Evolutionary conservation across 35 echinoderm and acorn worm species (phyloP).

Genomic region (Hemicentrotus pulcherrimus): DNA sequence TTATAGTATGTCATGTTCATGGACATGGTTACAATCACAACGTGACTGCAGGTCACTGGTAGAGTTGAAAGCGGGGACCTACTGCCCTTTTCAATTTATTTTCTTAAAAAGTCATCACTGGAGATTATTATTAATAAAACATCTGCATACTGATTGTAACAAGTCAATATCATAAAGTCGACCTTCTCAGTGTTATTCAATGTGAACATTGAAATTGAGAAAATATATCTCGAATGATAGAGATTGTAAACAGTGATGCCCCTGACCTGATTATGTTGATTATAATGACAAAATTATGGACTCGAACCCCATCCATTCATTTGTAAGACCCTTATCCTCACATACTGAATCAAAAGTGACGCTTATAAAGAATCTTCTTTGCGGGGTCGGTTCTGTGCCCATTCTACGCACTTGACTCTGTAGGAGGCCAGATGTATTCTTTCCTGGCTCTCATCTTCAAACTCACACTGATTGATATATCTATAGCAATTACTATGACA

Average conservation of each 20-base stretch:
- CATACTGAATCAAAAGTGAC: too few relatives aligned
- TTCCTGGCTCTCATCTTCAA: neutral
- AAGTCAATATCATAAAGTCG: too few relatives aligned
- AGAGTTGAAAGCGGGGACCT: neutral
- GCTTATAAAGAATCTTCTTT: neutral
- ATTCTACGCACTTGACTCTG: neutral
- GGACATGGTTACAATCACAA: neutral
- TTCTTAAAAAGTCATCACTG: neutral
- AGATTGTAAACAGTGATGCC: too few relatives aligned
- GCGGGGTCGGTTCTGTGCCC: neutral
- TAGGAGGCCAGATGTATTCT: neutral
- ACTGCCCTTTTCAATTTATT: neutral
- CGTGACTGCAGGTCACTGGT: neutral
- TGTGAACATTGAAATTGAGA: too few relatives aligned
- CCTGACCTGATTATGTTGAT: too few relatives aligned
- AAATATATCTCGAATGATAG: too few relatives aligned
- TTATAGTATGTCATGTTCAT: neutral
- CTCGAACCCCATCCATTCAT: too few relatives aligned
- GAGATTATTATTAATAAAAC: too few relatives aligned
- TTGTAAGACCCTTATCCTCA: too few relatives aligned
- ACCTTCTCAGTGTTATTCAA: too few relatives aligned
- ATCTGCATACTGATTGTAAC: too few relatives aligned
- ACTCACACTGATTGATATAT: constrained; percentile 4
- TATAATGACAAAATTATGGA: too few relatives aligned
- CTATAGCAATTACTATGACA: neutral